A percentile compares a stretch with the other conserved stretches of the same genome.
Evolutionary conservation across 2,113 vertebrate species (phyloP).

Genomic region (Calyptomena viridis): DNA sequence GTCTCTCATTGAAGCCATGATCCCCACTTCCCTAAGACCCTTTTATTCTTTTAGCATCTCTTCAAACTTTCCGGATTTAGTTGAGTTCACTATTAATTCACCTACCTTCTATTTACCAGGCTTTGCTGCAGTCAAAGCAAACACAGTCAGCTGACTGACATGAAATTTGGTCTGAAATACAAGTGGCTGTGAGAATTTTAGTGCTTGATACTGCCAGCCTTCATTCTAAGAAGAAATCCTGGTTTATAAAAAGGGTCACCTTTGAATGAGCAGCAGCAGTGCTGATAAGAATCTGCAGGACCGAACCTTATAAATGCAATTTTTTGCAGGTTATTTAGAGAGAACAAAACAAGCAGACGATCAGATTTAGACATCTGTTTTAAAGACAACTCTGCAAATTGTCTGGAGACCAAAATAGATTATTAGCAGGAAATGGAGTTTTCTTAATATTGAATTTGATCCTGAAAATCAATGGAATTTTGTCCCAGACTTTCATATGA

Average conservation of each 20-base stretch:
- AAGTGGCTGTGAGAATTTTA: not conserved
- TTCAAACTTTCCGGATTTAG: not conserved
- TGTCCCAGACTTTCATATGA: not conserved
- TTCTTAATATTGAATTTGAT: slow-evolving; percentile 25
- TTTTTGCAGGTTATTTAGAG: slow-evolving; percentile 42
- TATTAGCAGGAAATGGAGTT: slow-evolving; percentile 55
- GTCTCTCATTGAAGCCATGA: not conserved
- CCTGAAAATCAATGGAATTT: slow-evolving; percentile 27
- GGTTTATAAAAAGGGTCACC: slow-evolving; percentile 26
- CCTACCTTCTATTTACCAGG: not conserved
- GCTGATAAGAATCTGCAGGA: slow-evolving; percentile 36
- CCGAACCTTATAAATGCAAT: slow-evolving; percentile 5
- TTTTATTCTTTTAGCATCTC: not conserved
- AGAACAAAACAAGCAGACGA: slow-evolving; percentile 35
- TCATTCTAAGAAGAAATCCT: not conserved
- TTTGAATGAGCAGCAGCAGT: not conserved
- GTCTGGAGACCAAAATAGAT: slow-evolving; percentile 46
- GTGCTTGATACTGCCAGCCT: not conserved
- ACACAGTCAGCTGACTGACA: not conserved
- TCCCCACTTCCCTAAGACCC: not conserved
- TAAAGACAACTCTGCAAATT: slow-evolving; percentile 37
- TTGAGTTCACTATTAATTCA: slow-evolving; percentile 3
- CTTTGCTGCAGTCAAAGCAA: not conserved
- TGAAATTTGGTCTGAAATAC: not conserved
- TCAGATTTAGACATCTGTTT: slow-evolving; percentile 48